Base-by-base conservation (phyloP, 2,113 vertebrate species). In the Ivindomyrus marchei region DNA sequence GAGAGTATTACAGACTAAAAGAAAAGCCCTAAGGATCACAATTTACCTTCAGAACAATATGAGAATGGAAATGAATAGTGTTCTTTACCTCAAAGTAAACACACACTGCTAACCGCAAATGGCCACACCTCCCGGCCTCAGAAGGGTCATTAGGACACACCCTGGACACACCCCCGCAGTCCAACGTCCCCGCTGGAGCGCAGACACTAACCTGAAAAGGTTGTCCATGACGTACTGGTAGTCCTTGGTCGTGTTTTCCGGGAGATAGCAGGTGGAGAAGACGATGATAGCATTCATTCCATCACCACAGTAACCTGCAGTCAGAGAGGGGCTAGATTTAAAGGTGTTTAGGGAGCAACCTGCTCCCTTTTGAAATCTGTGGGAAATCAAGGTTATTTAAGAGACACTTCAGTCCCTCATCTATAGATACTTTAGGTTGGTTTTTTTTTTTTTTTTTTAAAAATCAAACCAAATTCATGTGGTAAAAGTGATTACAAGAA, bases 161-260 rank as follows among this genome's bases (percentile, higher is more conserved):
- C 8, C 42, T 9, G 66, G 58, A 39, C 27, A 77, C 31, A 6
- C 31, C 70, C 70, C 74, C 10, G 9, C 39, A n/a, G 45, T 47
- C 21, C 10, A 1, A n/a, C 24, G 0, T 10, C 80, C 45, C 4
- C 2, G 42, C 8, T 24, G 80, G 21, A 47, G 42, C 7, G 1
- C 27, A 50, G 19, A 53, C 66, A 17, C 89, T 90, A 90, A 97
- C 97, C 96, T 96, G 92, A 97, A 97, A 80, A 98, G 94, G 88
- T 97, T 95, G 45, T 97, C 97, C 97, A 97, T 97, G 91, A 97
- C 92, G 0, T 96, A 95, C 49, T 94, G 85, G 21, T 98, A 97
- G 85, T 94, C 92, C 13, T 96, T 94, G 70, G 95, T 89, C 87
- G 85, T 94, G 91, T 95, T 97, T 56, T 95, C 93, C 0, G 97